phyloP scores from a whole-genome alignment of 2,888 invertebrate genomes.

The Drosophila paranaensis region DNA sequence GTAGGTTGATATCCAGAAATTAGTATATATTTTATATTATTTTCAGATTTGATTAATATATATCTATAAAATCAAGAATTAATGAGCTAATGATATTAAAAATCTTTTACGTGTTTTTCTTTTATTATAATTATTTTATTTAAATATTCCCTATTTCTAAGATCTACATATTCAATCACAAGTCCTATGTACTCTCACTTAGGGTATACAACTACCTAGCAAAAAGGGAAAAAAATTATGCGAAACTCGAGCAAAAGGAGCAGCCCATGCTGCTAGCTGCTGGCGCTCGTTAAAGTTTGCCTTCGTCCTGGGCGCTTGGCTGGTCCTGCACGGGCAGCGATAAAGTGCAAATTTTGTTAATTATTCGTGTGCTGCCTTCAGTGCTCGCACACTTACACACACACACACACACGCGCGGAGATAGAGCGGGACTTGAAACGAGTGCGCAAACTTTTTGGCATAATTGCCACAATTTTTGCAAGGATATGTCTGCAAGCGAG shows the following conservation, averaged over 20 bases:
- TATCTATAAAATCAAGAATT: too few species aligned
- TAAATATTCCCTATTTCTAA: neutral
- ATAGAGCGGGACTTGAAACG: conserved; percentile 49
- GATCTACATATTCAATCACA: neutral
- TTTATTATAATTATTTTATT: too few species aligned
- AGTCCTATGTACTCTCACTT: neutral
- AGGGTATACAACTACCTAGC: conserved; percentile 9
- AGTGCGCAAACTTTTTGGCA: conserved; percentile 63
- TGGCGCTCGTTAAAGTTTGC: conserved; percentile 44
- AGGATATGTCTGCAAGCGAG: conserved; percentile 44
- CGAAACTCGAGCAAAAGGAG: conserved; percentile 47
- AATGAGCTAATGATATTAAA: too few species aligned
- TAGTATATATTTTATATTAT: too few species aligned
- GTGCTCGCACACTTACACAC: conserved; percentile 11
- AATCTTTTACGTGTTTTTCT: too few species aligned
- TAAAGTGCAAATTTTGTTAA: conserved; percentile 82
- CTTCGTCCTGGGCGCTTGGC: conserved; percentile 23
- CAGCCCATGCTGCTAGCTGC: conserved; percentile 32
- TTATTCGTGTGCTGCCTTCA: conserved; percentile 75
- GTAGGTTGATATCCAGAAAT: too few species aligned
- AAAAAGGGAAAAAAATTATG: neutral
- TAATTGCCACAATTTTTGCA: conserved; percentile 78
- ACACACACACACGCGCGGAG: neutral
- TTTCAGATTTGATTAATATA: too few species aligned
- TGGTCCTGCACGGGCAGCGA: conserved; percentile 69